These are phyloP conservation scores for Ctenopoma multispine DNA, from an alignment of 2,797 vertebrate genomes.

Conservation along the genomic window DNA sequence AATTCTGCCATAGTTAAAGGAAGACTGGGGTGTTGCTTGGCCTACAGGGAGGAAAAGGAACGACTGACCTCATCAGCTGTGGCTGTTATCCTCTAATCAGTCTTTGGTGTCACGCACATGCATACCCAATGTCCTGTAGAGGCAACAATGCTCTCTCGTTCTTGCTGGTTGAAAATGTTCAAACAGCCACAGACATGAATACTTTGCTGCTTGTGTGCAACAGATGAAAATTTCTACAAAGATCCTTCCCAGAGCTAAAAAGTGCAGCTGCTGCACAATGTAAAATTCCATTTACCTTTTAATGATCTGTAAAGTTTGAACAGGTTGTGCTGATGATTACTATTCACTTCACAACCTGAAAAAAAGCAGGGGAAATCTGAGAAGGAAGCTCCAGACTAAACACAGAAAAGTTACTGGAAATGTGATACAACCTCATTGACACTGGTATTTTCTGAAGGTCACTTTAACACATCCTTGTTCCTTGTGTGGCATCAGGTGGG, in stretches of 20 bases:
- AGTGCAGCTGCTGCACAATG: neutral
- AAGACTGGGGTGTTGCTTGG: slow-evolving; percentile 42
- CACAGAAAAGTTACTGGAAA: neutral
- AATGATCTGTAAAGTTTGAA: neutral
- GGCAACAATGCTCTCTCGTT: neutral
- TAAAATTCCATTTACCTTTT: neutral
- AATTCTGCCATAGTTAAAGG: slow-evolving; percentile 2
- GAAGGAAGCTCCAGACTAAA: slow-evolving; percentile 5
- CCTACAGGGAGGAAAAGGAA: slow-evolving; percentile 47
- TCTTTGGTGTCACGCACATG: slow-evolving; percentile 35
- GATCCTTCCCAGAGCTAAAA: too few relatives aligned
- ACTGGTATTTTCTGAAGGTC: neutral
- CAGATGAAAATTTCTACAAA: neutral
- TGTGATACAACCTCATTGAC: neutral
- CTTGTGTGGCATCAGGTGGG: slow-evolving; percentile 8
- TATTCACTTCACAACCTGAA: neutral
- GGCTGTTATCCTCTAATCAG: slow-evolving; percentile 36
- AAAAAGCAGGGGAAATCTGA: neutral
- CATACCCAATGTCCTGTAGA: neutral
- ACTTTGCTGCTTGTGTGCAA: neutral
- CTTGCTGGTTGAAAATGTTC: neutral
- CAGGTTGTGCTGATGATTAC: neutral
- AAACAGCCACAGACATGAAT: neutral
- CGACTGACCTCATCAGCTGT: neutral
- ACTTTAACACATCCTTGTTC: slow-evolving; percentile 53